phyloP scores from a whole-genome alignment of 2,797 vertebrate species.

The Decapterus maruadsi region DNA sequence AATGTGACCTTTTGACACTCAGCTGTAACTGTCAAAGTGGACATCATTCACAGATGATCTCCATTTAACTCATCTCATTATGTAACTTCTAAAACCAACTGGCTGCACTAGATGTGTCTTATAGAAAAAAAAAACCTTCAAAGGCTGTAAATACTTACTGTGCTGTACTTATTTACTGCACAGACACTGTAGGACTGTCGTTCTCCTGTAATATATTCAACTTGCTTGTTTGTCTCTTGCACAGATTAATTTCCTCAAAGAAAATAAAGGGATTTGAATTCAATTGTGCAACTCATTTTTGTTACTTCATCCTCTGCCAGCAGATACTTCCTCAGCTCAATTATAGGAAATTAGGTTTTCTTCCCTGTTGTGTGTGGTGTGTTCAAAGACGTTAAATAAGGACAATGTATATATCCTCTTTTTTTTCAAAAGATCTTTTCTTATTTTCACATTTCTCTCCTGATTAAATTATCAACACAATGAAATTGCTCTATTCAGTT shows the following conservation, averaged over 20 bases:
- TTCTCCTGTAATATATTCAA: no score
- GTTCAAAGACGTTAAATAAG: neutral
- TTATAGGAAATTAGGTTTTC: no score
- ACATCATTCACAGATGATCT: neutral
- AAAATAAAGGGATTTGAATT: neutral
- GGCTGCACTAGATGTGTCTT: neutral
- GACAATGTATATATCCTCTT: neutral
- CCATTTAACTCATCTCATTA: neutral
- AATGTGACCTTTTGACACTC: neutral
- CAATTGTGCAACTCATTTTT: no score
- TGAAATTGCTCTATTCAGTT: no score
- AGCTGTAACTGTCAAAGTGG: neutral
- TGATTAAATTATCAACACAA: slow-evolving; percentile 1
- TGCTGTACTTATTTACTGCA: no score
- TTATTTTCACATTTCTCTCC: slow-evolving; percentile 16
- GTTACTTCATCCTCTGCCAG: no score
- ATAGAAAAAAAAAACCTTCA: neutral
- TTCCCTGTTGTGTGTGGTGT: no score
- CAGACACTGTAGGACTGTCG: no score
- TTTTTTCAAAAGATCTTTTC: slow-evolving; percentile 9
- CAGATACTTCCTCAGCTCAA: no score
- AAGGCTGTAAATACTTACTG: no score
- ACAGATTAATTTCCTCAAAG: neutral
- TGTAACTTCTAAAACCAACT: neutral
- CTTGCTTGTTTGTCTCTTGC: neutral